phyloP scores from a whole-genome alignment of 2,797 vertebrate genomes.

The Parambassis ranga region DNA sequence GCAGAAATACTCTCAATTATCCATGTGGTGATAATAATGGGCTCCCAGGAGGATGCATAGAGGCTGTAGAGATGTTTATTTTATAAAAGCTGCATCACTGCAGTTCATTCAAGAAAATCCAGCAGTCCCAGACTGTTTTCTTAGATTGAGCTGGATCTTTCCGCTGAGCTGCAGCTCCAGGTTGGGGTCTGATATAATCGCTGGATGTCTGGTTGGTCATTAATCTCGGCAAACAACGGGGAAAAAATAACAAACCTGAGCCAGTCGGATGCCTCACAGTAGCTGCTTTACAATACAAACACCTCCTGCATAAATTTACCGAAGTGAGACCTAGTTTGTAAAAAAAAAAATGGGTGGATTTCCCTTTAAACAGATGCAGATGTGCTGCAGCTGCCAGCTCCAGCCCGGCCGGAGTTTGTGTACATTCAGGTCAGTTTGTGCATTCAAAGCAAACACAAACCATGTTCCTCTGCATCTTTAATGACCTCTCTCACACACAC shows the following conservation, averaged over 20 bases:
- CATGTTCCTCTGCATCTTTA: slow-evolving; percentile 70
- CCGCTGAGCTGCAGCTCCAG: not conserved
- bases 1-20: not conserved
- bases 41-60: not conserved
- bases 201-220: not conserved
- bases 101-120: not conserved
- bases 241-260: not conserved
- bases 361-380: slow-evolving; percentile 53
- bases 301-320: not conserved
- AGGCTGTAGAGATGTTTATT: too few relatives aligned
- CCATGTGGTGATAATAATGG: not conserved
- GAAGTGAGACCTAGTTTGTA: slow-evolving; percentile 12
- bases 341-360: not conserved
- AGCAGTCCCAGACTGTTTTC: not conserved
- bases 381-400: slow-evolving; percentile 36
- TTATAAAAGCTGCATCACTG: not conserved
- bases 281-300: not conserved
- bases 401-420: slow-evolving; percentile 30
- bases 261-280: not conserved
- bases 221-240: slow-evolving; percentile 1
- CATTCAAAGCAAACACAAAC: slow-evolving; percentile 69
- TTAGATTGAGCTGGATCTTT: not conserved
- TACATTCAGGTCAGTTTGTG: slow-evolving; percentile 70
- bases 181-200: not conserved
- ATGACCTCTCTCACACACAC: slow-evolving; percentile 40